Conservation (phyloP, 2,797 vertebrate genomes). For the Rhinella marina region DNA sequence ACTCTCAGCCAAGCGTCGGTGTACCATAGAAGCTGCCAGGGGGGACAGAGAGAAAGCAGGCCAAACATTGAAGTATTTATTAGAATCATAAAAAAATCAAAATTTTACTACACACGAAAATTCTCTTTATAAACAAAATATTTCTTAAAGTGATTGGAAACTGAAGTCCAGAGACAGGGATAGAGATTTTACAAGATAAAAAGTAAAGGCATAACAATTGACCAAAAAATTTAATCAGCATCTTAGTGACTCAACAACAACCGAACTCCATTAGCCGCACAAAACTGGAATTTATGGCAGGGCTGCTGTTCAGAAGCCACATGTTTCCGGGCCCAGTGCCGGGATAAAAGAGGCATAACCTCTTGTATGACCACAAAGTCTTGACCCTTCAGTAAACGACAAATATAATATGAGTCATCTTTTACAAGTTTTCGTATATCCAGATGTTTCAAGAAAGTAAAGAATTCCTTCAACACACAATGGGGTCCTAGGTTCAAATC, state of each 20-base stretch:
- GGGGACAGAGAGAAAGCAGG: neutral
- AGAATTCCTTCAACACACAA: neutral
- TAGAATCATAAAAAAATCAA: neutral
- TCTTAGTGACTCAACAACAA: slow-evolving; percentile 4
- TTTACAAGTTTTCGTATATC: slow-evolving; percentile 4
- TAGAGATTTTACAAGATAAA: neutral
- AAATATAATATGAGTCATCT: slow-evolving; percentile 16
- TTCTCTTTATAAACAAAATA: neutral
- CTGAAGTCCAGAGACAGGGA: neutral
- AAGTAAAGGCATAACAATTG: neutral
- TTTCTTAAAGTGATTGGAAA: neutral
- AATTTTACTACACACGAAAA: neutral
- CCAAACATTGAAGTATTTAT: neutral
- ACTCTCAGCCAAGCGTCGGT: neutral
- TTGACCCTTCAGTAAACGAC: slow-evolving; percentile 10
- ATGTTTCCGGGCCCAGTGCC: slow-evolving; percentile 12
- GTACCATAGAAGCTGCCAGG: neutral
- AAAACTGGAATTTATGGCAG: neutral
- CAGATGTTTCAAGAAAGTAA: slow-evolving; percentile 12
- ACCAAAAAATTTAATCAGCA: slow-evolving; percentile 2
- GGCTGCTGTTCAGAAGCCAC: slow-evolving; percentile 16
- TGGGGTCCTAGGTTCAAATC: no score
- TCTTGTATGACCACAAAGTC: slow-evolving; percentile 13
- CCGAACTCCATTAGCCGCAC: neutral
- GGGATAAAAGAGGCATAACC: slow-evolving; percentile 18